Evolutionary conservation across 1,140 invertebrate species (phyloP).

Genomic region (Ips nitidus): DNA sequence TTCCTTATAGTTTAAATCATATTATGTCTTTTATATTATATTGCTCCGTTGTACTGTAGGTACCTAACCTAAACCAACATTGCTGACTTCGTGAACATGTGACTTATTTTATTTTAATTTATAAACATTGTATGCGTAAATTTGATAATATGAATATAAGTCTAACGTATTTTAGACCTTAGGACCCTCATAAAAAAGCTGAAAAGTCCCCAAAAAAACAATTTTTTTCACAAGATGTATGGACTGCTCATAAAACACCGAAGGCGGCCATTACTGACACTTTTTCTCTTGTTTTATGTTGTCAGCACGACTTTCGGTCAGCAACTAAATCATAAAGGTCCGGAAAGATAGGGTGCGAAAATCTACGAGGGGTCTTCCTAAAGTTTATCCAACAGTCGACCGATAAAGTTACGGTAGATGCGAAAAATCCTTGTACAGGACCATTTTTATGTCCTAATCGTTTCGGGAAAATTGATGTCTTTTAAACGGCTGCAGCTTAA

Average conservation of each 20-base stretch:
- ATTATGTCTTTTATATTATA: too few species aligned
- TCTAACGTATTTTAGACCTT: too few species aligned
- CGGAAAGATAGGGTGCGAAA: background rate
- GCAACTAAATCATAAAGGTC: conserved; percentile 13
- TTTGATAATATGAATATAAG: too few species aligned
- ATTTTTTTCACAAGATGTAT: conserved; percentile 4
- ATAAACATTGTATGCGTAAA: too few species aligned
- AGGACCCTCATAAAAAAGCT: background rate
- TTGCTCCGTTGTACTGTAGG: too few species aligned
- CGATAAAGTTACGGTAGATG: too few species aligned
- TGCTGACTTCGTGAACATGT: too few species aligned
- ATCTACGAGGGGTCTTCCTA: conserved; percentile 3
- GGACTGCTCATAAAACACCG: conserved; percentile 5
- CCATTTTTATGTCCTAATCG: conserved; percentile 26
- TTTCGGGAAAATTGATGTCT: conserved; percentile 23
- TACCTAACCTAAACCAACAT: too few species aligned
- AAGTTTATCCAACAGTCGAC: background rate
- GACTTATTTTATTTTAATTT: too few species aligned
- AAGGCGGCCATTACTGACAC: conserved; percentile 13
- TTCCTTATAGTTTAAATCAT: too few species aligned
- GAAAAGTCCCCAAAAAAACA: background rate
- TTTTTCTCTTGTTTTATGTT: conserved; percentile 22
- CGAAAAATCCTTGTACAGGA: background rate
- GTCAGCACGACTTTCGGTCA: conserved; percentile 20
- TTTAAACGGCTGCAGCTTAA: conserved; percentile 22